Evolutionary conservation across 2,888 invertebrate species (phyloP), one percentile per base, ranked within the genome.

Genomic region (Nephrotoma guestfalica): DNA sequence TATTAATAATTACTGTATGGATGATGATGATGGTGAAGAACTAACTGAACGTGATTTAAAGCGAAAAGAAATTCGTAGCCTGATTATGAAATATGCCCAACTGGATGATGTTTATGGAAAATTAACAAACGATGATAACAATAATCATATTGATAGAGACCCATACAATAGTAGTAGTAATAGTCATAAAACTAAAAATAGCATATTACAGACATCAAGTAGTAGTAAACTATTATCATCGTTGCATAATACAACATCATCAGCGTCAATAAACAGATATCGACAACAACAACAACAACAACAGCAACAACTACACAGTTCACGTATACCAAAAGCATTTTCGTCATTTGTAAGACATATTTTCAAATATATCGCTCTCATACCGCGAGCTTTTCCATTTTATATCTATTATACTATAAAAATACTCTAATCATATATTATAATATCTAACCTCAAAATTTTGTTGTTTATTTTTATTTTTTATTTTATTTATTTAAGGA

Each of bases 51-150:
- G 97, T 84, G 96, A 96, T 90, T 95, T 95, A 9, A 94, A 95
- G 89, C 93, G 97, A 51, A 96, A 96, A 89, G 97, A 97, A 90
- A 96, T 96, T 87, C 95, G 96, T 90, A 94, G 95, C 89, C 92
- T 97, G 87, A 96, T 96, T 87, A 93, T 95, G 93, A 97, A 96
- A 90, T 97, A 97, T 90, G 95, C 96, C 43, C 96, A 95, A 85
- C 92, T 96, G 88, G 45, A 57, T 42, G 86, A 18, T 85, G 30
- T 57, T 18, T 18, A 43, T 51, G 43, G 85, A 15, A 41, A 88
- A 87, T 88, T 89, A 51, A 87, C 87, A 45, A 86, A 86, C 71
- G 85, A 86, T 42, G 86, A 86, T 57, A 57, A 41, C 51, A 86
- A 85, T 41, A 86, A 51, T 86, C 83, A 88, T 87, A 89, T 90